Conservation (phyloP, 2,113 vertebrate species). For the Myrmecobius fasciatus region DNA sequence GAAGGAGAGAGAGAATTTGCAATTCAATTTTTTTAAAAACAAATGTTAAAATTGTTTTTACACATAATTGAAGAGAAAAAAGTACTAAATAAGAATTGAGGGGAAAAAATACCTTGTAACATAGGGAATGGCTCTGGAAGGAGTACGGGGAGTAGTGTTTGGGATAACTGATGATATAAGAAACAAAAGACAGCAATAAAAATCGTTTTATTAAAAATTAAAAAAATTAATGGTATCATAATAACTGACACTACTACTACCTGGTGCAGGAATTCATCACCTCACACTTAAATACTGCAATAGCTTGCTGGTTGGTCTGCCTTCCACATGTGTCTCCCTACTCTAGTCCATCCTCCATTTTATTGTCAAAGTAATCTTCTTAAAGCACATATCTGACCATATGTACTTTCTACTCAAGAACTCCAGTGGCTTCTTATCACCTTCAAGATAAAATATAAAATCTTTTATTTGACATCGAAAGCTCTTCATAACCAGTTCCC, state of each 20-base stretch:
- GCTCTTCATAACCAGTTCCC: not conserved
- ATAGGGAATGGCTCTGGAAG: not conserved
- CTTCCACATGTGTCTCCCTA: not conserved
- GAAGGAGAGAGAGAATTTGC: not conserved
- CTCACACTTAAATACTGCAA: not conserved
- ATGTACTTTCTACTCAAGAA: not conserved
- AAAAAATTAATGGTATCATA: not conserved
- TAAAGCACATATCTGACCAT: not conserved
- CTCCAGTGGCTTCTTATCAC: not conserved
- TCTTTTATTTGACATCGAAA: not conserved
- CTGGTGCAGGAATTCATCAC: not conserved
- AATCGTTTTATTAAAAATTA: not conserved
- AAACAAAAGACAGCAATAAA: not conserved
- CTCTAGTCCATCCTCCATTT: not conserved
- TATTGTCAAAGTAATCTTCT: not conserved
- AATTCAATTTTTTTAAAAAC: not conserved
- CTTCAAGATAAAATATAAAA: not conserved
- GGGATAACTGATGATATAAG: not conserved
- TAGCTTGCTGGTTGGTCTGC: not conserved
- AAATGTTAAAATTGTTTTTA: not conserved
- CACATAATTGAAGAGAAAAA: not conserved
- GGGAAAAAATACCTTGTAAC: not conserved
- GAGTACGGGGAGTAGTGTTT: not conserved
- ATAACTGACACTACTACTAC: not conserved
- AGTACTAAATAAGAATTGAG: not conserved